phyloP scores from a whole-genome alignment of 2,797 vertebrate genomes.

The Sebastes trivittatus region DNA sequence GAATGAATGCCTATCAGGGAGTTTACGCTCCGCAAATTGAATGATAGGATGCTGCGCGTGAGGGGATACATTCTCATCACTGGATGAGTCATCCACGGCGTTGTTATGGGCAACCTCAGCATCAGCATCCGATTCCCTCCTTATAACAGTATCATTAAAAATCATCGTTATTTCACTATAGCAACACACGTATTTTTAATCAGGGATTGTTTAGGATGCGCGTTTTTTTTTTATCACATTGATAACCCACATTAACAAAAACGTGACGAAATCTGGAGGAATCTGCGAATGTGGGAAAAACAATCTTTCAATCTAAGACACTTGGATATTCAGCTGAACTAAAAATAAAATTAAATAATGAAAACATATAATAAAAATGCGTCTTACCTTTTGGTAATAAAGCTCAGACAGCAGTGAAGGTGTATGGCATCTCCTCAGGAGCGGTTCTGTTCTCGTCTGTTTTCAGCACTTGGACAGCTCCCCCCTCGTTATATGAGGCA shows the following conservation, averaged over 20 bases:
- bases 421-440: constrained; percentile 77
- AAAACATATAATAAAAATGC: not conserved
- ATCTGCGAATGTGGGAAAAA: not conserved
- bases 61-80: constrained; percentile 52
- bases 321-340: not conserved
- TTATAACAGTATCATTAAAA: not conserved
- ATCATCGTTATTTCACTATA: not conserved
- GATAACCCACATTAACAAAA: not conserved
- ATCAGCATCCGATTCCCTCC: constrained; percentile 62
- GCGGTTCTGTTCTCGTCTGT: constrained; percentile 71
- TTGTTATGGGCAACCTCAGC: constrained; percentile 79
- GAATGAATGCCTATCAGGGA: constrained; percentile 6
- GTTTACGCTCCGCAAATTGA: constrained; percentile 44
- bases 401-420: constrained; percentile 77
- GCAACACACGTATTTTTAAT: not conserved
- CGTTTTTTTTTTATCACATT: not conserved
- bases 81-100: constrained; percentile 81
- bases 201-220: not conserved
- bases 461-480: constrained; percentile 86
- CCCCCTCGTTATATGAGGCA: constrained; percentile 80
- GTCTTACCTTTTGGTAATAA: constrained; percentile 79
- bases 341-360: not conserved
- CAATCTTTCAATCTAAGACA: not conserved
- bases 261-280: not conserved
- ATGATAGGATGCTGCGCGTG: constrained; percentile 41